Evolutionary conservation across 2,888 invertebrate species (phyloP).

Genomic region (Norana najaformis): DNA sequence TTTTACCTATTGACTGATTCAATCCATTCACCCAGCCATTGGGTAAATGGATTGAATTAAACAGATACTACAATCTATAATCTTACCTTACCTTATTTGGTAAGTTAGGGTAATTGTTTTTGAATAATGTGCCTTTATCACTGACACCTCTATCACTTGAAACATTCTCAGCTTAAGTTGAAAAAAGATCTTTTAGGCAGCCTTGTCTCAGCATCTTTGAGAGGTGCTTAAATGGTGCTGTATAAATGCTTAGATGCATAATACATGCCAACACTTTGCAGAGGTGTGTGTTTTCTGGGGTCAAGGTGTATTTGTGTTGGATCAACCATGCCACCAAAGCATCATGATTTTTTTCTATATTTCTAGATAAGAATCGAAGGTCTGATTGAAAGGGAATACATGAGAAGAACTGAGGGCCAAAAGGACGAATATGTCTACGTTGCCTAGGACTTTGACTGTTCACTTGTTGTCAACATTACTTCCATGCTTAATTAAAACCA

Average conservation of each 20-base stretch:
- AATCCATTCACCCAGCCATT: too few relatives aligned
- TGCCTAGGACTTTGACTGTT: background rate
- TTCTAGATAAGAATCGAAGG: background rate
- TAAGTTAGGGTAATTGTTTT: too few relatives aligned
- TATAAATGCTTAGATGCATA: too few relatives aligned
- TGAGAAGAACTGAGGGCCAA: background rate
- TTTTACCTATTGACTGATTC: too few relatives aligned
- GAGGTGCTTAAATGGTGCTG: too few relatives aligned
- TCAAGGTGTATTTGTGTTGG: background rate
- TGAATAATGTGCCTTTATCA: too few relatives aligned
- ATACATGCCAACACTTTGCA: background rate
- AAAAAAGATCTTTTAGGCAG: too few relatives aligned
- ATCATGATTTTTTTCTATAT: background rate
- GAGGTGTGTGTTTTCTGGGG: background rate
- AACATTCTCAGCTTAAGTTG: background rate
- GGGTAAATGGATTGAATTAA: too few relatives aligned
- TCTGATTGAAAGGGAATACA: background rate
- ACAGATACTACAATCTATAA: too few relatives aligned
- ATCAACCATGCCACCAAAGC: background rate
- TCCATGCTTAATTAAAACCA: background rate
- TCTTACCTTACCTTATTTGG: too few relatives aligned
- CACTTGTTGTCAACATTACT: background rate
- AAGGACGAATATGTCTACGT: constrained; percentile 2
- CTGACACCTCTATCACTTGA: too few relatives aligned
- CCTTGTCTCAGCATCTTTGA: too few relatives aligned